These are phyloP conservation scores for Spodoptera littoralis DNA, from an alignment of 2,888 invertebrate species.

Conservation along the genomic window DNA sequence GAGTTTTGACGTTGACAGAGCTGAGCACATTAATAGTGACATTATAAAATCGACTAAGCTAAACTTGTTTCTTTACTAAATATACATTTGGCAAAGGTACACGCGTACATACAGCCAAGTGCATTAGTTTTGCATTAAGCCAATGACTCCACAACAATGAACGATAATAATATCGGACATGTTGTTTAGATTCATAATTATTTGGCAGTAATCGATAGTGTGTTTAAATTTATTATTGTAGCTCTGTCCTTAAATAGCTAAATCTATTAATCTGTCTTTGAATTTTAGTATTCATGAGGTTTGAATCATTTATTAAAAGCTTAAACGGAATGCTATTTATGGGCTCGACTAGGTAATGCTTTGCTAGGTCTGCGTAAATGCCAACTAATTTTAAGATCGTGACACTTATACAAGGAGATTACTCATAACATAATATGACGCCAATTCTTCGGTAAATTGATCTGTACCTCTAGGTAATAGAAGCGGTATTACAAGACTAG, in stretches of 20 bases:
- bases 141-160: slow-evolving; percentile 18
- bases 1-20: slow-evolving; percentile 42
- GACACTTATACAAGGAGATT: too few species aligned
- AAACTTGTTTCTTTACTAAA: slow-evolving; percentile 41
- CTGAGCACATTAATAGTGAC: slow-evolving; percentile 33
- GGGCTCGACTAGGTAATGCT: neutral
- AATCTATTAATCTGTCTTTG: slow-evolving; percentile 1
- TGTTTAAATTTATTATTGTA: slow-evolving; percentile 1
- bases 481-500: too few species aligned
- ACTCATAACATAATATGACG: too few species aligned
- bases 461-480: too few species aligned
- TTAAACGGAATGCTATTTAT: too few species aligned
- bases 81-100: slow-evolving; percentile 47
- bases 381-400: too few species aligned
- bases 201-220: slow-evolving; percentile 1
- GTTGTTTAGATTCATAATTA: slow-evolving; percentile 8
- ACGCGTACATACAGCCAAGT: slow-evolving; percentile 37
- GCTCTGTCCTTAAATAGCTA: neutral
- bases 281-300: too few species aligned
- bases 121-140: slow-evolving; percentile 38
- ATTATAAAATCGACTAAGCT: slow-evolving; percentile 32
- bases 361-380: neutral
- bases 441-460: too few species aligned
- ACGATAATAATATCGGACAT: slow-evolving; percentile 3
- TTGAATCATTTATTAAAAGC: too few species aligned